Base-by-base conservation (phyloP, 1,140 invertebrate species). In the Drosophila bocki region DNA sequence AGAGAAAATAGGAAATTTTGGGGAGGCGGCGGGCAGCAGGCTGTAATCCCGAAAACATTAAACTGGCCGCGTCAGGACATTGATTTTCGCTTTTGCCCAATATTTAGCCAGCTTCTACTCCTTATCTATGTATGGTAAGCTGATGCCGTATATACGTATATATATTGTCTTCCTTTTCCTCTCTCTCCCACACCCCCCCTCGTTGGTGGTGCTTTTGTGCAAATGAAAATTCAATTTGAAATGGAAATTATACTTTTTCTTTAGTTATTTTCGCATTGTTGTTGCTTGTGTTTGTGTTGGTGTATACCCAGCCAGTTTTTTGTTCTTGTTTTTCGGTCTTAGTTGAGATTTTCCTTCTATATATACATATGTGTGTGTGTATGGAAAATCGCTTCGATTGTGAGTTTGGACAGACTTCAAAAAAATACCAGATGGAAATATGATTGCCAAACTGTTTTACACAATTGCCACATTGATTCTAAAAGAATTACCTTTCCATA, bases 161-260 rank as follows among this genome's bases (percentile, higher is more conserved):
- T 37, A 39, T 42, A 9, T 6, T 15, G 51, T 54, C 50, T 47
- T 19, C 65, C 15, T 47, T 54, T 41, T 39, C 65, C 48, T 13
- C 53, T 37, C 51, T 22, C n/a, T 37, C 47, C 22, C 22, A 22
- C 22, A 19, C 22, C 32, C 2, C 32, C 1, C 8, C 19, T 13
- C 44, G n/a, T 41, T 39, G 37, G 37, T 45, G 68, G 44, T n/a
- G 32, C 42, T 69, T 78, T 59, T 70, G 75, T 78, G 57, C 75
- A 78, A 78, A 78, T 78, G 75, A 78, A 78, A 70, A 78, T 78
- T 78, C 75, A 78, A 78, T 78, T 78, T 78, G 51, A 78, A 70
- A 70, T 78, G 75, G 75, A 78, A 78, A 78, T 78, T 78, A 78
- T 70, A 78, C 51, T 61, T 78, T 78, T 78, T 70, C 75, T 61